phyloP scores from a whole-genome alignment of 2,797 vertebrate species.

The Sparus aurata region DNA sequence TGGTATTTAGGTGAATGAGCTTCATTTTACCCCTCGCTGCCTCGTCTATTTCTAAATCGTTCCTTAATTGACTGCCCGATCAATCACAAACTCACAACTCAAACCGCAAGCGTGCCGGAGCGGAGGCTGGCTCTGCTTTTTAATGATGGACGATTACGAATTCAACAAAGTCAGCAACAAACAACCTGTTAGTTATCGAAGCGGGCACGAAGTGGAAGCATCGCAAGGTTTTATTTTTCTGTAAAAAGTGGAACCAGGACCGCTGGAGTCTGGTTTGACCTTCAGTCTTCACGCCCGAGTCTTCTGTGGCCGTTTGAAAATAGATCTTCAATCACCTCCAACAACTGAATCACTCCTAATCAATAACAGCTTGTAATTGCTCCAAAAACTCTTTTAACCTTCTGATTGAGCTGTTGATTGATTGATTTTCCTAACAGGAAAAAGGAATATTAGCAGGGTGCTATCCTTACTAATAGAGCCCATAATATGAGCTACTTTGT shows the following conservation, averaged over 20 bases:
- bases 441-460: neutral
- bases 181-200: neutral
- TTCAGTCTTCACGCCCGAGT: neutral
- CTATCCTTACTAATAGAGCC: neutral
- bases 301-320: constrained; percentile 1
- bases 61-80: constrained; percentile 70
- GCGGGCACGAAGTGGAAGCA: neutral
- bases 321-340: constrained; percentile 28
- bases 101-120: neutral
- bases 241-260: neutral
- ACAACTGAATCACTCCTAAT: constrained; percentile 26
- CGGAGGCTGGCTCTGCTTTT: constrained; percentile 15
- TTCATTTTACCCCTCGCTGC: constrained; percentile 55
- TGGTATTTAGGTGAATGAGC: constrained; percentile 67
- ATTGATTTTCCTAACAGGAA: constrained; percentile 26
- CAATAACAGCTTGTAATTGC: constrained; percentile 25
- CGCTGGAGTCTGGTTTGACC: neutral
- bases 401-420: constrained; percentile 21
- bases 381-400: constrained; percentile 4
- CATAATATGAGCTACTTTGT: neutral
- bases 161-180: constrained; percentile 23
- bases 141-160: constrained; percentile 1
- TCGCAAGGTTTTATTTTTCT: neutral
- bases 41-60: constrained; percentile 65
- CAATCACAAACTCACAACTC: constrained; percentile 47